A percentile compares a stretch with the other conserved stretches of the same genome.
phyloP scores from a whole-genome alignment of 2,113 vertebrate species.

The Xenotilapia longispinis region DNA sequence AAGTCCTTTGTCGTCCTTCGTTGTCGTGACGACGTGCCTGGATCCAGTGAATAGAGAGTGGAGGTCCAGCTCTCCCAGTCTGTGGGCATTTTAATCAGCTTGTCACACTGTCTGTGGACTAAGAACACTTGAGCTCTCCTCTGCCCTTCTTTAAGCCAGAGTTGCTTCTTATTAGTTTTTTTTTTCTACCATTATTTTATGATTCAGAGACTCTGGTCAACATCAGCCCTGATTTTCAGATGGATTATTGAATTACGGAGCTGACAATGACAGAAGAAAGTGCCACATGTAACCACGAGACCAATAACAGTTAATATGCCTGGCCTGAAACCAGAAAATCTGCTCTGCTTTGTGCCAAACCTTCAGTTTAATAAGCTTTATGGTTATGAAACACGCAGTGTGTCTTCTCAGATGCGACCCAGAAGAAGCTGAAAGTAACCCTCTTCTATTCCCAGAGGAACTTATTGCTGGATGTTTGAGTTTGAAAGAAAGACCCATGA shows the following conservation, averaged over 20 bases:
- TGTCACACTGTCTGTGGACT: conserved; percentile 55
- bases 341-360: background rate
- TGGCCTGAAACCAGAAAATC: background rate
- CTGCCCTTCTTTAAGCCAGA: background rate
- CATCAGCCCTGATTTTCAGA: conserved; percentile 27
- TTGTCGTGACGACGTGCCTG: conserved; percentile 70
- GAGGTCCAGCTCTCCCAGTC: conserved; percentile 44
- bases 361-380: conserved; percentile 36
- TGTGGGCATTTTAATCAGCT: conserved; percentile 66
- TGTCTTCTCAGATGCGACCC: background rate
- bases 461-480: background rate
- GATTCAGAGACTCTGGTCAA: conserved; percentile 21
- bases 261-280: background rate
- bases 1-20: conserved; percentile 67
- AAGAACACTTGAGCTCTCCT: background rate
- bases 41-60: conserved; percentile 54
- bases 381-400: conserved; percentile 8
- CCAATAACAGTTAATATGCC: background rate
- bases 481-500: conserved; percentile 1
- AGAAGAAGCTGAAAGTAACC: conserved; percentile 1
- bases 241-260: conserved; percentile 25
- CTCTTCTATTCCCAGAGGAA: conserved; percentile 1
- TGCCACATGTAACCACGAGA: background rate
- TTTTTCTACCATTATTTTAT: conserved; percentile 1
- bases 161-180: background rate